Evolutionary conservation across 2,888 invertebrate genomes (phyloP).

Genomic region (Drosophila nigricruria): DNA sequence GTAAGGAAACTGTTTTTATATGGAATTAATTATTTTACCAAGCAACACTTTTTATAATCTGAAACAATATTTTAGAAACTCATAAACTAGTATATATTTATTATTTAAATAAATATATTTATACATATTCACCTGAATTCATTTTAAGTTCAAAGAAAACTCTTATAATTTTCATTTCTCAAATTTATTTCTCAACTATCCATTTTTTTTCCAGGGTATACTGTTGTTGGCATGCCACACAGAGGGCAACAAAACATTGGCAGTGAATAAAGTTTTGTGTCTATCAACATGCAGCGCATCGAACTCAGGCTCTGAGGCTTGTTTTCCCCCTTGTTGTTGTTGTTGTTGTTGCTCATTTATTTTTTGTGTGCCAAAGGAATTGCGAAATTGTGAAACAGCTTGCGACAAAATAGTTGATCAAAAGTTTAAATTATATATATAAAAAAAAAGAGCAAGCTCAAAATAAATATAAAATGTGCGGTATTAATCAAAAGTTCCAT

Average conservation of each 20-base stretch:
- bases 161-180: not conserved
- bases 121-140: too few species aligned
- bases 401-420: conserved; percentile 25
- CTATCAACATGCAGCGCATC: conserved; percentile 68
- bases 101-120: not conserved
- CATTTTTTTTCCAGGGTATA: conserved; percentile 31
- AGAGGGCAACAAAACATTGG: conserved; percentile 24
- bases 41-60: too few species aligned
- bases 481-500: conserved; percentile 10
- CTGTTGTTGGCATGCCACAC: conserved; percentile 25
- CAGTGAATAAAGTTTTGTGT: conserved; percentile 73
- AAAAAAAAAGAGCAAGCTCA: not conserved
- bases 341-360: conserved; percentile 22
- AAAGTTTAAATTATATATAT: conserved; percentile 10
- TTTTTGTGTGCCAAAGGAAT: conserved; percentile 23
- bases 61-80: too few species aligned
- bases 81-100: too few species aligned
- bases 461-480: conserved; percentile 8
- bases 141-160: not conserved
- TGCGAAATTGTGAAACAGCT: conserved; percentile 23
- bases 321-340: conserved; percentile 18
- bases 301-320: conserved; percentile 39
- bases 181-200: too few species aligned
- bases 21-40: too few species aligned
- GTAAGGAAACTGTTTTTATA: too few species aligned